Percentiles rank a stretch among this genome's conserved stretches.
Evolutionary conservation across 1,140 invertebrate genomes (phyloP).

Genomic region (Pteromalus puparum): DNA sequence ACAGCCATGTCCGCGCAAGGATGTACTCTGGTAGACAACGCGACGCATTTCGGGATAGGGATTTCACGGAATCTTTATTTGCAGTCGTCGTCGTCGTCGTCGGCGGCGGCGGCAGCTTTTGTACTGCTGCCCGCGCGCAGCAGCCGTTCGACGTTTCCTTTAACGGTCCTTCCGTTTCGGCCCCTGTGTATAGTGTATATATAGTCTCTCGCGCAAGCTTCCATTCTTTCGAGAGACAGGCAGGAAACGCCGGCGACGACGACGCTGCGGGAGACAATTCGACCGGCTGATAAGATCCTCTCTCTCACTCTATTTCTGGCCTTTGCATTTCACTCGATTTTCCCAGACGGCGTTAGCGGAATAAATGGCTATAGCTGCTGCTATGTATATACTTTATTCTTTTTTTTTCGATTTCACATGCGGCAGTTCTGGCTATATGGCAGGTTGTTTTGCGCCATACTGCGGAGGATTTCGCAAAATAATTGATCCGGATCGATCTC

Average conservation of each 20-base stretch:
- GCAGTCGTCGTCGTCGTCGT: slow-evolving; percentile 46
- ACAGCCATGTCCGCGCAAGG: not conserved
- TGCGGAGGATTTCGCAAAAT: not conserved
- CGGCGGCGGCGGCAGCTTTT: no score
- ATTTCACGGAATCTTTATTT: slow-evolving; percentile 43
- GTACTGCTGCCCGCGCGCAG: not conserved
- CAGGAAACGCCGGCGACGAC: not conserved
- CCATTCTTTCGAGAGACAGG: not conserved
- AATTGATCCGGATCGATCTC: not conserved
- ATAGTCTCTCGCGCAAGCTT: not conserved
- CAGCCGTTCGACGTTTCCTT: slow-evolving; percentile 22
- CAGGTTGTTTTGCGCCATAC: not conserved
- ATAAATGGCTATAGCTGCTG: not conserved
- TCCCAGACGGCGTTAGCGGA: not conserved
- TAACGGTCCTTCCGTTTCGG: slow-evolving; percentile 7
- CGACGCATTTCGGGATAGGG: slow-evolving; percentile 40
- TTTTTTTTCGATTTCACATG: not conserved
- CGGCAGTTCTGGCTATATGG: not conserved
- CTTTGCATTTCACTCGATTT: slow-evolving; percentile 21
- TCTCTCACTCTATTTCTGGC: not conserved
- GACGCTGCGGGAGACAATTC: slow-evolving; percentile 29
- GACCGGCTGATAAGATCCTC: slow-evolving; percentile 8
- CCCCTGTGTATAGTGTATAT: no score
- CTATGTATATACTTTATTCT: not conserved
- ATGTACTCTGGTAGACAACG: not conserved